Percentiles rank a stretch among this genome's conserved stretches.
Evolutionary conservation across 2,888 invertebrate genomes (phyloP).

Genomic region (Plagodis dolabraria): DNA sequence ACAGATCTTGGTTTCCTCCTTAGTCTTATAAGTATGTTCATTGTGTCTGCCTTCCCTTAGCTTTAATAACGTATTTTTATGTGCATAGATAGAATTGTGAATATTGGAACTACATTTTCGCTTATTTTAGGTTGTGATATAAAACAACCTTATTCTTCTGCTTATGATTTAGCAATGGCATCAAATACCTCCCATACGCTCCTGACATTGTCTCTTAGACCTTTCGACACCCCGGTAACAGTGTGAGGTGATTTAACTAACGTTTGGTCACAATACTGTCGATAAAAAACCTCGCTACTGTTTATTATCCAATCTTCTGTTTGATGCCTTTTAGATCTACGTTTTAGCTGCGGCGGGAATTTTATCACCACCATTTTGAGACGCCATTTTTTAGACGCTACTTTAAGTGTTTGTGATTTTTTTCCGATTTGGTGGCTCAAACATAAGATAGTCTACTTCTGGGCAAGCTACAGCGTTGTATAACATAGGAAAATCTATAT

Average conservation of each 20-base stretch:
- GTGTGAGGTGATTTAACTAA: constrained; percentile 69
- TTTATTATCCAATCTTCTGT: constrained; percentile 72
- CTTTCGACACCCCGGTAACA: constrained; percentile 80
- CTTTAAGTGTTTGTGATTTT: constrained; percentile 5
- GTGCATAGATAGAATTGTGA: constrained; percentile 49
- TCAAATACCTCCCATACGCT: constrained; percentile 74
- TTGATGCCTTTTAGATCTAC: constrained; percentile 67
- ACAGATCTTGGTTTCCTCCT: neutral
- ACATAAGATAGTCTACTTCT: constrained; percentile 82
- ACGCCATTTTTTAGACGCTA: constrained; percentile 11
- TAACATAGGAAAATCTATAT: constrained; percentile 20
- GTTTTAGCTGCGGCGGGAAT: constrained; percentile 59
- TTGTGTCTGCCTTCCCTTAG: constrained; percentile 1
- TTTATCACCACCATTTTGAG: constrained; percentile 64
- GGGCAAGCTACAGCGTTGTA: constrained; percentile 75
- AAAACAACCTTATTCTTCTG: constrained; percentile 26
- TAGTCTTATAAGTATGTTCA: neutral
- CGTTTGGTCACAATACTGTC: constrained; percentile 31
- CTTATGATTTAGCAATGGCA: constrained; percentile 36
- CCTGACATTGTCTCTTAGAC: constrained; percentile 80
- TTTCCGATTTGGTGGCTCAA: constrained; percentile 69
- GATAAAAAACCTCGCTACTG: constrained; percentile 75
- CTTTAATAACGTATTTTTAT: constrained; percentile 7
- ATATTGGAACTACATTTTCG: constrained; percentile 59
- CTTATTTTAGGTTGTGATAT: constrained; percentile 28